Percentiles rank a stretch among this genome's conserved stretches.
Conservation (phyloP, 2,888 invertebrate species). For the Electrophaes corylata region DNA sequence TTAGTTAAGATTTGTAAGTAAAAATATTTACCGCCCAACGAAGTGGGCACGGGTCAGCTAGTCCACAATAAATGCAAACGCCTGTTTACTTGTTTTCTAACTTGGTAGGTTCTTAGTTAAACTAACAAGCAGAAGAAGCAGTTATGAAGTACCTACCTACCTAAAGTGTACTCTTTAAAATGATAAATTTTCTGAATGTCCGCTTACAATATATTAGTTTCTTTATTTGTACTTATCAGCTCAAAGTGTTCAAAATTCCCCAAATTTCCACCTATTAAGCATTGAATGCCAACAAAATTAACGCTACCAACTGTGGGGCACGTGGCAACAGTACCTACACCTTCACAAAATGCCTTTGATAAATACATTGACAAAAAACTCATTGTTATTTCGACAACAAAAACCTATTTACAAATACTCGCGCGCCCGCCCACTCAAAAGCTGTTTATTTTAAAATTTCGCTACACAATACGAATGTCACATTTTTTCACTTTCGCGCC, state of each 20-base stretch:
- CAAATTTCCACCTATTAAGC: constrained; percentile 40
- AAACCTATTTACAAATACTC: constrained; percentile 82
- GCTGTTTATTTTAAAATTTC: constrained; percentile 83
- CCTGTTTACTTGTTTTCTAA: no score
- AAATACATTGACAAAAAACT: constrained; percentile 45
- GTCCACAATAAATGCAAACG: no score
- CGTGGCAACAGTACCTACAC: constrained; percentile 48
- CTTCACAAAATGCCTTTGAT: constrained; percentile 47
- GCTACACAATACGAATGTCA: constrained; percentile 71
- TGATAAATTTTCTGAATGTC: constrained; percentile 1
- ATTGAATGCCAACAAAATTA: constrained; percentile 24
- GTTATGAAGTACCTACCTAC: background rate
- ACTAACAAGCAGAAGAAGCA: background rate
- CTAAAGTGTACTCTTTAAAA: background rate
- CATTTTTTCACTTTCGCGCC: constrained; percentile 78
- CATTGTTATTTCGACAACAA: constrained; percentile 68
- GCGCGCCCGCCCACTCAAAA: constrained; percentile 82
- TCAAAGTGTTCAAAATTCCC: constrained; percentile 36
- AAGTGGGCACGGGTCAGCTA: no score
- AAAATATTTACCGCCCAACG: no score
- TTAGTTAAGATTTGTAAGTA: no score
- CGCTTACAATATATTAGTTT: background rate
- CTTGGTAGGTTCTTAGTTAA: no score
- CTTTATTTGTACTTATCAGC: constrained; percentile 20
- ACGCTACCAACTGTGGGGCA: constrained; percentile 48